phyloP scores from a whole-genome alignment of 2,113 vertebrate genomes.

The Empidonax traillii region DNA sequence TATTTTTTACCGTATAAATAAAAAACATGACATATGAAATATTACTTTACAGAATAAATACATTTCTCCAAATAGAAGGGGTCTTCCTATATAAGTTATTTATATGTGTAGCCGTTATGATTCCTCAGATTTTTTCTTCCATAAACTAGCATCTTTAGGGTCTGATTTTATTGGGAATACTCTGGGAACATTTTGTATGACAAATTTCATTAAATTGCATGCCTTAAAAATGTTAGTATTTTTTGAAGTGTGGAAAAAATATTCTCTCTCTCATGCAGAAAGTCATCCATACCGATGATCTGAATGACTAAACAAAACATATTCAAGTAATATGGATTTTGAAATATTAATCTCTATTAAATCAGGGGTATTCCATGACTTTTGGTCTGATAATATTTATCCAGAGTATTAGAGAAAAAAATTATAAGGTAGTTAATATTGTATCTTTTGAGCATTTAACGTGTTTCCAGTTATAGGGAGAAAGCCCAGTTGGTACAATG shows the following conservation, averaged over 20 bases:
- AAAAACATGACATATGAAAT: not conserved
- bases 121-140: not conserved
- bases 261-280: not conserved
- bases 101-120: not conserved
- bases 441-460: not conserved
- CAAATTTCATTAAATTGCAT: not conserved
- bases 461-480: not conserved
- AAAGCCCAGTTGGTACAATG: not conserved
- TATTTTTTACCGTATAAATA: not conserved
- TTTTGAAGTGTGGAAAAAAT: not conserved
- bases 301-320: not conserved
- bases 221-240: not conserved
- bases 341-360: not conserved
- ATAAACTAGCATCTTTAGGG: not conserved
- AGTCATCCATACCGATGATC: not conserved
- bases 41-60: not conserved
- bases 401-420: not conserved
- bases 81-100: not conserved
- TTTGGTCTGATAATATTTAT: not conserved
- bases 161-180: not conserved
- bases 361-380: not conserved
- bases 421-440: not conserved
- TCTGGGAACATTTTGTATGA: not conserved
- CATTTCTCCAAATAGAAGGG: rapidly evolving
- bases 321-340: not conserved